Percentiles rank a stretch among this genome's conserved stretches.
phyloP scores from a whole-genome alignment of 2,113 vertebrate species.

The Parotia lawesii region DNA sequence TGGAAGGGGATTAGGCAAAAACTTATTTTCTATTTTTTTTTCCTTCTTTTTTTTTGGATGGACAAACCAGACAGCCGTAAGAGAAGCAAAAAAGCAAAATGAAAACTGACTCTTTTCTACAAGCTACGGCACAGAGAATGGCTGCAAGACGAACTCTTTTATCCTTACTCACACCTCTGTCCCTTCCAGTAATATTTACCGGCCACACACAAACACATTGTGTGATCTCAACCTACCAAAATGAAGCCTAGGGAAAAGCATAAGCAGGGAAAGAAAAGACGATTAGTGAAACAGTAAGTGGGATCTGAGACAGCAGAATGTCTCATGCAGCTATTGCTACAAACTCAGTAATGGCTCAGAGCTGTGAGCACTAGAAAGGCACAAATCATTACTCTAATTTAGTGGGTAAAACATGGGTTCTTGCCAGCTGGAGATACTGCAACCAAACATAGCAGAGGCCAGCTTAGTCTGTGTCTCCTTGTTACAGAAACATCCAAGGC shows the following conservation, averaged over 20 bases:
- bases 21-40: background rate
- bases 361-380: background rate
- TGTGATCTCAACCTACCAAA: background rate
- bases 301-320: background rate
- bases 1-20: background rate
- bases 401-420: background rate
- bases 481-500: background rate
- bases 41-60: background rate
- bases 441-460: background rate
- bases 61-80: background rate
- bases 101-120: background rate
- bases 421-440: background rate
- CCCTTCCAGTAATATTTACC: background rate
- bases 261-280: background rate
- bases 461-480: background rate
- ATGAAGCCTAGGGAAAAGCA: background rate
- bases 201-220: background rate
- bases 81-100: background rate
- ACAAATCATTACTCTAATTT: background rate
- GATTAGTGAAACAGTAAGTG: background rate
- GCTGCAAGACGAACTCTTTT: background rate
- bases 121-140: background rate
- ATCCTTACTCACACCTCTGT: background rate
- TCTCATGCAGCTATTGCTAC: background rate
- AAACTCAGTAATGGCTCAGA: background rate